A percentile compares a stretch with the other conserved stretches of the same genome.
Evolutionary conservation across 2,113 vertebrate genomes (phyloP).

Genomic region (Pyrgilauda ruficollis): DNA sequence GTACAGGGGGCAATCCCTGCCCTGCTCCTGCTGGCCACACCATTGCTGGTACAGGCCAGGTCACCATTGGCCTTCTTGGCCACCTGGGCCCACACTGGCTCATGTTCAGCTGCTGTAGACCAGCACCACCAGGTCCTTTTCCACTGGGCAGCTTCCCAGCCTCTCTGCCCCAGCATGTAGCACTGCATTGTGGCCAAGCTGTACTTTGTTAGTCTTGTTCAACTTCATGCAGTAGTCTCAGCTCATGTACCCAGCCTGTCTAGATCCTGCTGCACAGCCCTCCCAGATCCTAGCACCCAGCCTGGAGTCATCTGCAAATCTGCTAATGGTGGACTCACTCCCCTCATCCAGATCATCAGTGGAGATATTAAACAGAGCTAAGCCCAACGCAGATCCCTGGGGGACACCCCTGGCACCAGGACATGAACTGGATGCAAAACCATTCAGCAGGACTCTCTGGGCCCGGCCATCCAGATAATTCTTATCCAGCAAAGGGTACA

Average conservation of each 20-base stretch:
- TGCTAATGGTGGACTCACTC: neutral
- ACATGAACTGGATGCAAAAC: neutral
- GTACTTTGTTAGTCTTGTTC: neutral
- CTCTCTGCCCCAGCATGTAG: neutral
- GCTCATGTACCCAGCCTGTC: neutral
- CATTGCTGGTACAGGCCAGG: neutral
- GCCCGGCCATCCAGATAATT: neutral
- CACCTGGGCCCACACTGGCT: neutral
- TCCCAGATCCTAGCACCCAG: neutral
- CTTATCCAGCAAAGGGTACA: neutral
- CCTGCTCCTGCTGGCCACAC: neutral
- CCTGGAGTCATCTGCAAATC: neutral
- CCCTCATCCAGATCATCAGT: neutral
- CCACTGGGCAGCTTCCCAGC: neutral
- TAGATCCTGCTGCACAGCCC: neutral
- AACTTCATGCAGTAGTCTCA: neutral
- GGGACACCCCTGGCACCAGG: neutral
- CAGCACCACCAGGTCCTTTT: neutral
- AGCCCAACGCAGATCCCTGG: neutral
- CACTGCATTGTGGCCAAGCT: fast-evolving
- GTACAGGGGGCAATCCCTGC: neutral
- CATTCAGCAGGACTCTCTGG: neutral
- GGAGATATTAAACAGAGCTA: neutral
- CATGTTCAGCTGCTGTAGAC: neutral
- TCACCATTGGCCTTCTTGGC: fast-evolving